A percentile compares a stretch with the other conserved stretches of the same genome.
These are phyloP conservation scores for Liolophura sinensis DNA, from an alignment of 1,140 invertebrate genomes.

Conservation along the genomic window DNA sequence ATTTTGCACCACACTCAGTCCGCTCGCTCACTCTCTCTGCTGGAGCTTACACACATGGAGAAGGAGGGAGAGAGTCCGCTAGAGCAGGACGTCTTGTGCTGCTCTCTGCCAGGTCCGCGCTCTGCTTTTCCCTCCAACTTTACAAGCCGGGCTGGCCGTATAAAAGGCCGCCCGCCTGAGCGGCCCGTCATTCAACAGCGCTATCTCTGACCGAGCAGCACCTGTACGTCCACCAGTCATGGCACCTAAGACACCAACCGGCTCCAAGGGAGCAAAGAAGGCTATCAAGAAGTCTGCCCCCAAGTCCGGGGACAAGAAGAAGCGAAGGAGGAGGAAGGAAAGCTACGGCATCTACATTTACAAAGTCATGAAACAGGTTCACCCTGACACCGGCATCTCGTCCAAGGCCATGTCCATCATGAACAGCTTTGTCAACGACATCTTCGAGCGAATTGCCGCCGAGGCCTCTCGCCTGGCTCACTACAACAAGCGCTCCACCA, in stretches of 20 bases:
- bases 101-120: too few species aligned
- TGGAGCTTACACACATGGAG: too few species aligned
- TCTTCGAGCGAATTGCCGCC: slow-evolving; percentile 59
- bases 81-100: too few species aligned
- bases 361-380: slow-evolving; percentile 74
- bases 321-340: slow-evolving; percentile 63
- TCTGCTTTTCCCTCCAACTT: too few species aligned
- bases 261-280: slow-evolving; percentile 30
- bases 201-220: too few species aligned
- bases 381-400: slow-evolving; percentile 71
- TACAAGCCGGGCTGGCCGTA: background rate
- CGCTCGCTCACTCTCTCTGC: too few species aligned
- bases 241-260: slow-evolving; percentile 2
- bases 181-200: too few species aligned
- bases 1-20: too few species aligned
- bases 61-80: too few species aligned
- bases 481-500: slow-evolving; percentile 57
- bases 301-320: slow-evolving; percentile 30
- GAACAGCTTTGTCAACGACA: slow-evolving; percentile 60
- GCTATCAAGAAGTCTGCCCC: slow-evolving; percentile 25
- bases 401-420: slow-evolving; percentile 56
- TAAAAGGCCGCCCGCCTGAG: background rate
- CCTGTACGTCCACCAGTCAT: too few species aligned
- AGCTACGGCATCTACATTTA: slow-evolving; percentile 74
- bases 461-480: slow-evolving; percentile 53